These are phyloP conservation scores for Sebastes wilsoni DNA, from an alignment of 2,797 vertebrate genomes.

Conservation along the genomic window DNA sequence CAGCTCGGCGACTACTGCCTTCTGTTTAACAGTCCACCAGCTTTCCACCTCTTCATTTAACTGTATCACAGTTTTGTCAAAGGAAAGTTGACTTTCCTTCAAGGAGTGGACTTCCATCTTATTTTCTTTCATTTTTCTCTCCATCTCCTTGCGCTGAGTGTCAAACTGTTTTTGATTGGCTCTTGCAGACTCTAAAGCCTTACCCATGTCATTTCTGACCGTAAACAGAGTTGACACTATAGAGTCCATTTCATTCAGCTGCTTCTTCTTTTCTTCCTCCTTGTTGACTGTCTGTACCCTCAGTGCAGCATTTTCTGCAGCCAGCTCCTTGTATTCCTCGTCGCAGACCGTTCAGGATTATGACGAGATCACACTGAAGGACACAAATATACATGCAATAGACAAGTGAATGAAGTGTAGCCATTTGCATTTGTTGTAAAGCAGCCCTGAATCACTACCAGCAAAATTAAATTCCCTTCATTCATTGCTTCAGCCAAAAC, in stretches of 20 bases:
- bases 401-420: too few species aligned
- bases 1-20: not conserved
- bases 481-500: too few species aligned
- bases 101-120: not conserved
- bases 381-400: too few species aligned
- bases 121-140: not conserved
- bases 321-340: too few species aligned
- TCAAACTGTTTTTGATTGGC: not conserved
- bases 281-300: too few species aligned
- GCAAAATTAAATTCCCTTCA: too few species aligned
- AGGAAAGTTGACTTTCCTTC: not conserved
- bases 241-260: not conserved
- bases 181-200: not conserved
- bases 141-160: not conserved
- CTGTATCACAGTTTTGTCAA: not conserved
- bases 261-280: not conserved
- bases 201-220: not conserved
- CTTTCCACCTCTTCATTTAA: not conserved
- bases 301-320: too few species aligned
- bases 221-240: not conserved
- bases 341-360: too few species aligned
- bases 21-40: not conserved
- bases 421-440: too few species aligned
- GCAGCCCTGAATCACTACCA: too few species aligned
- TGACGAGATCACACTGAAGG: too few species aligned